A percentile compares a stretch with the other conserved stretches of the same genome.
These are phyloP conservation scores for Pinna nobilis DNA, from an alignment of 1,140 invertebrate genomes.

Conservation along the genomic window DNA sequence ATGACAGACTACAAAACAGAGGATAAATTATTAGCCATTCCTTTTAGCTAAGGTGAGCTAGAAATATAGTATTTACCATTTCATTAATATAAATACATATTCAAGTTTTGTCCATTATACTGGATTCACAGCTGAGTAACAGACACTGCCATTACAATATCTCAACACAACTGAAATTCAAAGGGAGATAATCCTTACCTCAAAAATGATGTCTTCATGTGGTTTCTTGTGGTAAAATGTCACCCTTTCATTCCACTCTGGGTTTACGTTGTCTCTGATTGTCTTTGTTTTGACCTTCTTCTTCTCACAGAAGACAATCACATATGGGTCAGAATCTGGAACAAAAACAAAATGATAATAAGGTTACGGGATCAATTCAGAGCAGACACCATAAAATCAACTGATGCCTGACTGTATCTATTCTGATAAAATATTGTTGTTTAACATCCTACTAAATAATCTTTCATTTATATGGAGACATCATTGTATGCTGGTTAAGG, in stretches of 20 bases:
- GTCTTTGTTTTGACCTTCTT: slow-evolving; percentile 72
- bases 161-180: neutral
- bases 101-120: too few species aligned
- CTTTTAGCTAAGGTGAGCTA: too few species aligned
- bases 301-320: slow-evolving; percentile 77
- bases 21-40: neutral
- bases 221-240: slow-evolving; percentile 71
- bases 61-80: too few species aligned
- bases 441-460: too few species aligned
- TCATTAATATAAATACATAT: too few species aligned
- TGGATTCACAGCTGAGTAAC: too few species aligned
- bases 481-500: too few species aligned
- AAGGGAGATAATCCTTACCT: slow-evolving; percentile 54
- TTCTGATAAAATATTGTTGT: too few species aligned
- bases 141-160: too few species aligned
- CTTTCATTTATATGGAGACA: too few species aligned
- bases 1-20: neutral
- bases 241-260: slow-evolving; percentile 75
- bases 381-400: too few species aligned
- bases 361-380: neutral
- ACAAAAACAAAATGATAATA: neutral
- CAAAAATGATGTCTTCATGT: slow-evolving; percentile 66
- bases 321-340: slow-evolving; percentile 77
- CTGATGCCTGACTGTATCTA: too few species aligned
- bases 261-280: slow-evolving; percentile 74